A percentile compares a stretch with the other conserved stretches of the same genome.
phyloP scores from a whole-genome alignment of 2,113 vertebrate genomes.

The Thalassarche chlororhynchos region DNA sequence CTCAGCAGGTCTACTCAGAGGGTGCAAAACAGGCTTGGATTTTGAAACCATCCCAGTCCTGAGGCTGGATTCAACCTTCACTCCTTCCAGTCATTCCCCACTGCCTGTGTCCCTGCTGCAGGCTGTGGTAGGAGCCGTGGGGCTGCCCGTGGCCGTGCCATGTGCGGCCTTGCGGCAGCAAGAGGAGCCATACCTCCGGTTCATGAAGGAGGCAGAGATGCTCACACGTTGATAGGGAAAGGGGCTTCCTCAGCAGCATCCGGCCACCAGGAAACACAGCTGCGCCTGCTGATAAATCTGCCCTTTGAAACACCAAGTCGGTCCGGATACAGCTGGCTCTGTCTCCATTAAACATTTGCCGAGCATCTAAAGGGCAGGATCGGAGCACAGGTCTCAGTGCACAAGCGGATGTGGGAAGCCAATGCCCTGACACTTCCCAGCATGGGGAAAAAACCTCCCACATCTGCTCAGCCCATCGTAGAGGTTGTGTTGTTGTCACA shows the following conservation, averaged over 20 bases:
- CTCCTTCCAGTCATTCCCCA: neutral
- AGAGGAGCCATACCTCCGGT: constrained; percentile 78
- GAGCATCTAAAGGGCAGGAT: neutral
- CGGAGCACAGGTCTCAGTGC: neutral
- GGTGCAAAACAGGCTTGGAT: neutral
- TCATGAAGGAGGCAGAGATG: constrained; percentile 82
- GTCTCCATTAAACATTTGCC: neutral
- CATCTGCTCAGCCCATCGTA: neutral
- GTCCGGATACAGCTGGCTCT: neutral
- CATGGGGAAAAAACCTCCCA: neutral
- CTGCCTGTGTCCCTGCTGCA: neutral
- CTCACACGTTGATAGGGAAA: neutral
- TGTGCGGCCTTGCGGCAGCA: constrained; percentile 81
- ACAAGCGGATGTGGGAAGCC: neutral
- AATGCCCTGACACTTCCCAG: neutral
- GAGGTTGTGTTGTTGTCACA: neutral
- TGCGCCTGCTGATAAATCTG: neutral
- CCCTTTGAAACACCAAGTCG: neutral
- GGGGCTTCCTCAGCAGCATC: neutral
- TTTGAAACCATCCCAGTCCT: neutral
- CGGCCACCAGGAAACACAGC: neutral
- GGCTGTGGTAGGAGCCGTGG: constrained; percentile 69
- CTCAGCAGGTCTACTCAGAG: neutral
- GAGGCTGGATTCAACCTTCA: neutral
- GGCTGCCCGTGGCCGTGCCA: constrained; percentile 80